A percentile compares a stretch with the other conserved stretches of the same genome.
Conservation (phyloP, 2,113 vertebrate genomes). For the Urocitellus parryii region DNA sequence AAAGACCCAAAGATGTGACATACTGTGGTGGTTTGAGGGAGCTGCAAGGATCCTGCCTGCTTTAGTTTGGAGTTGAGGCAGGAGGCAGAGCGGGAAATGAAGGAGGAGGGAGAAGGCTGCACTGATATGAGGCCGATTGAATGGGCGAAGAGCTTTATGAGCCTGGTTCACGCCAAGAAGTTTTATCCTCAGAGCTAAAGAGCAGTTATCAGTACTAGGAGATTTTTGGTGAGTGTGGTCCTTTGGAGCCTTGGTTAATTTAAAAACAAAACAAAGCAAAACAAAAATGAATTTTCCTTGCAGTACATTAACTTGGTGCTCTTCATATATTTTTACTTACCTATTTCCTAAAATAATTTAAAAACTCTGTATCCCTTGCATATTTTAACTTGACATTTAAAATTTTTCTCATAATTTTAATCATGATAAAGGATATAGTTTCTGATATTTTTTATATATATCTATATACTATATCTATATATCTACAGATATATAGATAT, state of each 20-base stretch:
- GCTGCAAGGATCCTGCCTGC: neutral
- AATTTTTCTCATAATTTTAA: conserved; percentile 36
- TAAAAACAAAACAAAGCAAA: conserved; percentile 11
- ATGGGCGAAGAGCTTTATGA: neutral
- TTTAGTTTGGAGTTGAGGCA: neutral
- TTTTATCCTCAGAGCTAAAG: neutral
- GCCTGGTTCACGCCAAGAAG: neutral
- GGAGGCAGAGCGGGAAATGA: neutral
- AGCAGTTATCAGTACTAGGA: neutral
- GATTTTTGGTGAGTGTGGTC: neutral
- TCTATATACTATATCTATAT: no score
- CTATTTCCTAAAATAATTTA: conserved; percentile 33
- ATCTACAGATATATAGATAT: no score
- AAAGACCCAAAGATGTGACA: neutral
- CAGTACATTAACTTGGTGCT: neutral
- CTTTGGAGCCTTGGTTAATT: neutral
- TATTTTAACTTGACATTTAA: conserved; percentile 44
- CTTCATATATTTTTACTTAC: conserved; percentile 7
- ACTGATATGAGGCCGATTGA: neutral
- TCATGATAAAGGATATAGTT: neutral
- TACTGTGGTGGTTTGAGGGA: neutral
- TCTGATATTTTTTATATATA: neutral
- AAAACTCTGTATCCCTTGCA: neutral
- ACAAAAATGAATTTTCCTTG: conserved; percentile 8
- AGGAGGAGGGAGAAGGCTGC: neutral